Conservation (phyloP, 1,140 invertebrate species). For the Drosophila truncata region DNA sequence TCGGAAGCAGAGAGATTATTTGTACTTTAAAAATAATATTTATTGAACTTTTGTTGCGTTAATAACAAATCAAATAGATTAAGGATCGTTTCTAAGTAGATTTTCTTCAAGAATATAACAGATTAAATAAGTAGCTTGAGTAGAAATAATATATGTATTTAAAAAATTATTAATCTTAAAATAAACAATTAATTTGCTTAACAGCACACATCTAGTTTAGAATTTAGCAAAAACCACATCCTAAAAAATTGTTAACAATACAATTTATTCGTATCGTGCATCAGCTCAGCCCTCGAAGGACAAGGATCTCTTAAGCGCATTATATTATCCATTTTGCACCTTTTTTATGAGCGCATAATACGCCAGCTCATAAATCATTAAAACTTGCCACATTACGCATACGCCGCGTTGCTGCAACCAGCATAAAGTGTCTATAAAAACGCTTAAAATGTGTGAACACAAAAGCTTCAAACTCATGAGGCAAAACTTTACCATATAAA, state of each 20-base stretch:
- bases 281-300: background rate
- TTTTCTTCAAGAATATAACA: background rate
- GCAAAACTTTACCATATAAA: slow-evolving; percentile 65
- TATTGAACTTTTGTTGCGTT: background rate
- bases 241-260: background rate
- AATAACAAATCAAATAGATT: background rate
- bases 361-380: slow-evolving; percentile 58
- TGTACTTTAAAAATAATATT: background rate
- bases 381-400: slow-evolving; percentile 75
- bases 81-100: background rate
- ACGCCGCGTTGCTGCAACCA: slow-evolving; percentile 57
- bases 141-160: background rate
- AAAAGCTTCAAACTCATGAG: slow-evolving; percentile 55
- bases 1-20: background rate
- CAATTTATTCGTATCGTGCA: background rate
- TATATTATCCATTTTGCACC: slow-evolving; percentile 46
- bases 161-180: background rate
- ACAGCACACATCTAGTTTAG: background rate
- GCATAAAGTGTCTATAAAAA: slow-evolving; percentile 76
- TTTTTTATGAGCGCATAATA: slow-evolving; percentile 45
- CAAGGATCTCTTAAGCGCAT: slow-evolving; percentile 25
- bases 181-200: too few species aligned
- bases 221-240: background rate
- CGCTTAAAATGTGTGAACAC: slow-evolving; percentile 67
- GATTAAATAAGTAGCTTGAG: too few species aligned